Base-by-base conservation (phyloP, 53 echinoderm and acorn worm genomes). In the Holothuria scabra region DNA sequence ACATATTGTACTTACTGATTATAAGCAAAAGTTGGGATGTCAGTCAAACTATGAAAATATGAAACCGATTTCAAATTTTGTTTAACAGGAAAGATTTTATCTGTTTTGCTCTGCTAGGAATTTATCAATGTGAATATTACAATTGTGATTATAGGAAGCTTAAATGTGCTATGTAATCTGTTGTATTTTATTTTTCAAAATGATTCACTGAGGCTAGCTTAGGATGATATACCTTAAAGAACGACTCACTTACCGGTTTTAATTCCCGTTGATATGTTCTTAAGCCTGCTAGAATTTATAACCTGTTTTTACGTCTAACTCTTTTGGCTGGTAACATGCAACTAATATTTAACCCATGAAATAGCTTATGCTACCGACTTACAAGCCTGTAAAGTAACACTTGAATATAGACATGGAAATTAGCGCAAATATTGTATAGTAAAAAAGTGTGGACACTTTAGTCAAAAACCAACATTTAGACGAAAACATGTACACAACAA, bases 391-490 rank as follows among this genome's bases (percentile, higher is more conserved):
- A 24, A 41, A 71, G 71, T 41, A 41, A 44, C 71, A 71, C 71
- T 71, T 24, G 71, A 71, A 71, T 71, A 71, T 71, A 71, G 16
- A 44, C 71, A 46, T 71, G 34, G 71, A 71, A 71, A 71, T 71
- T 71, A 71, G 71, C 44, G 71, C 26, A 71, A 71, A 71, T 71
- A 71, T 71, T 32, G 71, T 71, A 71, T 44, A 71, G 71, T 71
- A 12, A 46, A 71, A 71, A 71, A 71, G 71, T 71, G 71, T 71
- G 71, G 71, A 71, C 71, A 41, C 71, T 71, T 9, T 41, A 71
- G 71, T 44, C 44, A 71, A 71, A 69, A 71, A 71, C 41, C 71
- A 38, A 38, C 38, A 41, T 23, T 24, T 71, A 71, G 44, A 24
- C 71, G 71, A 71, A 71, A 71, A 44, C 71, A 41, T 71, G 71